Evolutionary conservation across 2,888 invertebrate genomes (phyloP).

Genomic region (Allophyes oxyacanthae): DNA sequence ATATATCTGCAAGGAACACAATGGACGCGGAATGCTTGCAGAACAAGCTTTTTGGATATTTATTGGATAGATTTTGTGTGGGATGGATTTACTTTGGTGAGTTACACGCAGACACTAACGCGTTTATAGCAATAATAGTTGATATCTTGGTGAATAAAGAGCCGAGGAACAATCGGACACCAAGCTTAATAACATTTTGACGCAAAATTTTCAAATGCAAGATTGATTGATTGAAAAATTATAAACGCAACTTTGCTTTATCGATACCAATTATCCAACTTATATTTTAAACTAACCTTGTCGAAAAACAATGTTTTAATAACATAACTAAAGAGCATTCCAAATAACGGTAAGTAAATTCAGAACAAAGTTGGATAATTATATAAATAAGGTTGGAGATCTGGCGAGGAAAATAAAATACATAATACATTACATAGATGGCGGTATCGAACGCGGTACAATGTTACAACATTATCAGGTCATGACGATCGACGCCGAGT

Average conservation of each 20-base stretch:
- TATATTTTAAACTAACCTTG: constrained; percentile 25
- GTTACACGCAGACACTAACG: constrained; percentile 69
- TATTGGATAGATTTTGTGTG: constrained; percentile 88
- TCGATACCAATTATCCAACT: background rate
- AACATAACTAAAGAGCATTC: constrained; percentile 23
- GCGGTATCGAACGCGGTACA: constrained; percentile 63
- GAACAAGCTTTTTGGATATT: constrained; percentile 89
- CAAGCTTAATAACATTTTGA: background rate
- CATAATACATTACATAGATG: constrained; percentile 61
- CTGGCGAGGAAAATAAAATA: constrained; percentile 55
- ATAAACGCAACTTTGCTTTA: no score
- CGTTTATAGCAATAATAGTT: constrained; percentile 59
- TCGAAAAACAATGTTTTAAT: constrained; percentile 16
- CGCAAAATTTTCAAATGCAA: constrained; percentile 13
- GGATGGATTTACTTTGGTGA: constrained; percentile 82
- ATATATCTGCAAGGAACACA: constrained; percentile 86
- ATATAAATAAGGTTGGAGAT: constrained; percentile 51
- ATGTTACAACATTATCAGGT: constrained; percentile 70
- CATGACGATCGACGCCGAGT: constrained; percentile 73
- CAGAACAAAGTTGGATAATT: constrained; percentile 48
- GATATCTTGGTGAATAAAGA: constrained; percentile 49
- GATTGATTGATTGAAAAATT: constrained; percentile 10
- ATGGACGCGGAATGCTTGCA: constrained; percentile 84
- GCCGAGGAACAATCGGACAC: constrained; percentile 23
- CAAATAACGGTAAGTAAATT: constrained; percentile 45